Evolutionary conservation across 2,888 invertebrate species (phyloP).

Genomic region (Melinaea marsaeus): DNA sequence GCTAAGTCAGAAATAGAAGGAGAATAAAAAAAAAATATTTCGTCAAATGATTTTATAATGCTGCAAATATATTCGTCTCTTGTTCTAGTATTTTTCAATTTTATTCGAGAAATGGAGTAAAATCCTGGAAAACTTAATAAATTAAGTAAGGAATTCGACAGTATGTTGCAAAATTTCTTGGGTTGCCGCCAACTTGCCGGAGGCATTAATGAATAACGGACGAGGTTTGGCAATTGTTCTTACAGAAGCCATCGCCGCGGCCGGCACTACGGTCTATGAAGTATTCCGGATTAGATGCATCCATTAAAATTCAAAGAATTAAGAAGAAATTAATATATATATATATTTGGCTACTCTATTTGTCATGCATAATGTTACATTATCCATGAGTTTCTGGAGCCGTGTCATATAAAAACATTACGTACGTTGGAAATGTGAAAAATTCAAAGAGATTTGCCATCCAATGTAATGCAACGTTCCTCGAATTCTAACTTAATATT

Average conservation of each 20-base stretch:
- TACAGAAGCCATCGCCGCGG: constrained; percentile 13
- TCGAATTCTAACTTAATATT: too few relatives aligned
- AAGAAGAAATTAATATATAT: too few relatives aligned
- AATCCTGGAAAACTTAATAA: constrained; percentile 14
- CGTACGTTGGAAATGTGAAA: too few relatives aligned
- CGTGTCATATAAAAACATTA: too few relatives aligned
- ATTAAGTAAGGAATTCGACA: constrained; percentile 16
- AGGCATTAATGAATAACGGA: constrained; percentile 25
- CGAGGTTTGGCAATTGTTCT: constrained; percentile 22
- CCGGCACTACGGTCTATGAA: background rate
- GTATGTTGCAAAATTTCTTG: constrained; percentile 23
- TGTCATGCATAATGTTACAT: too few relatives aligned
- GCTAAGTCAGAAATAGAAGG: too few relatives aligned
- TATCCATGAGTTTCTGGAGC: too few relatives aligned
- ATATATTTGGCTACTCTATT: too few relatives aligned
- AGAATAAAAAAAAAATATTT: too few relatives aligned
- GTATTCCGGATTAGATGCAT: background rate
- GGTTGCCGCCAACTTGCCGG: constrained; percentile 17
- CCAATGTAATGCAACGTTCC: too few relatives aligned
- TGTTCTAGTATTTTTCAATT: background rate
- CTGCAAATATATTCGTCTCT: background rate
- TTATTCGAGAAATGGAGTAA: constrained; percentile 8
- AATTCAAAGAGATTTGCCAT: too few relatives aligned
- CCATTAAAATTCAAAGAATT: background rate
- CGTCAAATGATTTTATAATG: too few relatives aligned